These are phyloP conservation scores for Lutraria rhynchaena DNA, from an alignment of 1,140 invertebrate species.

Conservation along the genomic window DNA sequence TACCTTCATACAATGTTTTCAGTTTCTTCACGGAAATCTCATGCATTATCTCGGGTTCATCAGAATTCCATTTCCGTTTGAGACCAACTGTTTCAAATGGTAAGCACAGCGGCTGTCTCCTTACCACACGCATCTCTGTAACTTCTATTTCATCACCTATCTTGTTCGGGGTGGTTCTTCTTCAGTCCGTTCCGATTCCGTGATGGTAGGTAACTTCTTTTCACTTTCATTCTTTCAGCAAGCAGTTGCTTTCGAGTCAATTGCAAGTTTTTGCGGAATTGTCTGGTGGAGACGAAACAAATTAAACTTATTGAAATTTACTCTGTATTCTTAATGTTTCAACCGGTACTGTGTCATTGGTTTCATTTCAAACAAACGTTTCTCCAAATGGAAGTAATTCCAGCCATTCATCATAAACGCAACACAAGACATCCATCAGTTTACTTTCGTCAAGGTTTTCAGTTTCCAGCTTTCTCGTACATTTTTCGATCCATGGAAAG, in stretches of 20 bases:
- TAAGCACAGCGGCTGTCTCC: conserved; percentile 7
- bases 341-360: not conserved
- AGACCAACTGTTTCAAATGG: not conserved
- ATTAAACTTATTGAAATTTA: not conserved
- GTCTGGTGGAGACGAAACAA: not conserved
- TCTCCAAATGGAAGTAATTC: not conserved
- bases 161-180: conserved; percentile 7
- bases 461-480: not conserved
- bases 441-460: not conserved
- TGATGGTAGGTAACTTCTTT: conserved; percentile 4
- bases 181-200: not conserved
- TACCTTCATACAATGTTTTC: not conserved
- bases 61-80: conserved; percentile 7
- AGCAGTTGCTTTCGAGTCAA: too few relatives aligned
- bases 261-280: not conserved
- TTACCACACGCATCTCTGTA: not conserved
- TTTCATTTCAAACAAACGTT: not conserved
- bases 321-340: not conserved
- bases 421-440: conserved; percentile 1
- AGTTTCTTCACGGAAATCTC: not conserved
- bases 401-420: conserved; percentile 4
- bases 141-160: conserved; percentile 4
- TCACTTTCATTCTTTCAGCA: not conserved
- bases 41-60: not conserved
- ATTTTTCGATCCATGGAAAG: not conserved